phyloP scores from a whole-genome alignment of 2,888 invertebrate species.

The Chrysolina americana region DNA sequence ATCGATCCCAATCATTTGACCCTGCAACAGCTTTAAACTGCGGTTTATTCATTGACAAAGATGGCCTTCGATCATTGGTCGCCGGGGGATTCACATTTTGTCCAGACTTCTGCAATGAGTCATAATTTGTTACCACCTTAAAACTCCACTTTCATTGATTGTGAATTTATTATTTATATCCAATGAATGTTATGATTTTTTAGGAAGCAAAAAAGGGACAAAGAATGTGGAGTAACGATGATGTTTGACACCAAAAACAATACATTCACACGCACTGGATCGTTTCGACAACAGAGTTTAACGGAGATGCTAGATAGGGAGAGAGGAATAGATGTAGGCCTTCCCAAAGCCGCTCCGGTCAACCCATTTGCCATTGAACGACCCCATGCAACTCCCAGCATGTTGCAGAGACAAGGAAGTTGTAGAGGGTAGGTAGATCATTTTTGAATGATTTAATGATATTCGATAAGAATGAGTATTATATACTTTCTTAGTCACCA shows the following conservation, averaged over 20 bases:
- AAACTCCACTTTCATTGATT: too few relatives aligned
- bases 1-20: too few relatives aligned
- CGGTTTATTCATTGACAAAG: too few relatives aligned
- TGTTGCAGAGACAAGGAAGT: slow-evolving; percentile 96
- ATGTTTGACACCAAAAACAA: slow-evolving; percentile 91
- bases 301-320: slow-evolving; percentile 79
- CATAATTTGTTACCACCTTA: too few relatives aligned
- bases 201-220: slow-evolving; percentile 95
- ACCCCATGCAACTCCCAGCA: slow-evolving; percentile 94
- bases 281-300: slow-evolving; percentile 88
- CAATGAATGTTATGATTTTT: not conserved
- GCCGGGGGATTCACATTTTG: too few relatives aligned
- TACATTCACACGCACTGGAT: slow-evolving; percentile 92
- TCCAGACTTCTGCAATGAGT: too few relatives aligned
- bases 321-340: slow-evolving; percentile 62
- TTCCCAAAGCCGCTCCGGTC: slow-evolving; percentile 71
- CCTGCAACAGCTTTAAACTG: too few relatives aligned
- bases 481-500: too few relatives aligned
- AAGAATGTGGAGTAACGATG: slow-evolving; percentile 95
- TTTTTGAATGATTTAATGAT: not conserved
- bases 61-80: too few relatives aligned
- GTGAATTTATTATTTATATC: not conserved
- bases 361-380: slow-evolving; percentile 96
- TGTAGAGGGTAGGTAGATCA: slow-evolving; percentile 79
- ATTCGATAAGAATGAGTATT: too few relatives aligned